Percentiles rank a stretch among this genome's conserved stretches.
These are phyloP conservation scores for Pomacea maculata DNA, from an alignment of 1,140 invertebrate species.

Conservation along the genomic window DNA sequence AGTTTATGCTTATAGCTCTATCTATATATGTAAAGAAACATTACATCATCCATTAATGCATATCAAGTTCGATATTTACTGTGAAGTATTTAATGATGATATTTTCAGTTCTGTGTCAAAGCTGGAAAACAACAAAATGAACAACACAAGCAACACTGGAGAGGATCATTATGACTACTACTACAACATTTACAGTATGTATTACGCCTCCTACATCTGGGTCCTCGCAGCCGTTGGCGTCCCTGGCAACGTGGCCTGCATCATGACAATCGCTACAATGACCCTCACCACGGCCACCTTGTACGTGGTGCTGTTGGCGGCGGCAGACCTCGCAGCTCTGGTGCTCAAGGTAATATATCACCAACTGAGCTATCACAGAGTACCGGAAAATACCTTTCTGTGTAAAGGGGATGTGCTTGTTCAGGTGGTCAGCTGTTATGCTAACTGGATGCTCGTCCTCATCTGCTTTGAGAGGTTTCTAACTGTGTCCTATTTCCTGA, in stretches of 20 bases:
- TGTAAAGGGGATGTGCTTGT: neutral
- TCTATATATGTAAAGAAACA: too few species aligned
- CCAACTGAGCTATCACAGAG: slow-evolving; percentile 27
- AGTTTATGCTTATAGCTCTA: too few species aligned
- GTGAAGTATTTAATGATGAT: too few species aligned
- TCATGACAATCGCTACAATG: slow-evolving; percentile 46
- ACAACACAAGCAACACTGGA: too few species aligned
- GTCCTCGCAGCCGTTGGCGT: slow-evolving; percentile 43
- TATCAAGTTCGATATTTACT: too few species aligned
- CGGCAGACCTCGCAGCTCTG: slow-evolving; percentile 37
- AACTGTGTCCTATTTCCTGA: slow-evolving; percentile 47
- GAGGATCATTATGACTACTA: too few species aligned
- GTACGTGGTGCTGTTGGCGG: slow-evolving; percentile 45
- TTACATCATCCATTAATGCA: too few species aligned
- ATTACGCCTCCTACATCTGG: slow-evolving; percentile 45
- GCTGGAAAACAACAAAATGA: too few species aligned
- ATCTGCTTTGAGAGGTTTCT: slow-evolving; percentile 50
- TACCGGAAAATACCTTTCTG: neutral
- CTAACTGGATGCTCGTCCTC: slow-evolving; percentile 52
- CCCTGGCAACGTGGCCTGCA: slow-evolving; percentile 43
- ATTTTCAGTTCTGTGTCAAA: too few species aligned
- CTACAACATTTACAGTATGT: too few species aligned
- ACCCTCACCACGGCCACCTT: slow-evolving; percentile 42
- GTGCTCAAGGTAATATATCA: slow-evolving; percentile 41
- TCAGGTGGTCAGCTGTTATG: slow-evolving; percentile 10